phyloP scores from a whole-genome alignment of 2,113 vertebrate genomes.

The Oenanthe oenanthe region DNA sequence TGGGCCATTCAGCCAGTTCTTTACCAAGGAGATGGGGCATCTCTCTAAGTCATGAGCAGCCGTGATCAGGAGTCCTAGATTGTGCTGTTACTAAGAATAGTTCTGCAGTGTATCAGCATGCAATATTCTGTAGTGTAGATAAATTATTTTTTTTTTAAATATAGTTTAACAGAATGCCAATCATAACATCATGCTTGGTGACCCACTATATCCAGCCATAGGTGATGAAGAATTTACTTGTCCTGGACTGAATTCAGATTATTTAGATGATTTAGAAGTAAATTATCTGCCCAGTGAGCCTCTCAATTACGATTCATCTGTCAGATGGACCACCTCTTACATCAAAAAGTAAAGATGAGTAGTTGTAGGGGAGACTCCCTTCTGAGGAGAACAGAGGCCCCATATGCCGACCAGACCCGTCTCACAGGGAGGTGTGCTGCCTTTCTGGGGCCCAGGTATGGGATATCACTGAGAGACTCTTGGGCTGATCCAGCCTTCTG shows the following conservation, averaged over 20 bases:
- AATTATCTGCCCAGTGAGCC: too few relatives aligned
- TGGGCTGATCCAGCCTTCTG: too few relatives aligned
- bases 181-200: background rate
- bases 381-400: too few relatives aligned
- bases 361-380: too few relatives aligned
- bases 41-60: background rate
- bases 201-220: background rate
- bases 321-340: too few relatives aligned
- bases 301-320: too few relatives aligned
- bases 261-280: too few relatives aligned
- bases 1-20: background rate
- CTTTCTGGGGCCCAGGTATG: too few relatives aligned
- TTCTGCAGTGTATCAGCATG: background rate
- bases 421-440: too few relatives aligned
- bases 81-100: background rate
- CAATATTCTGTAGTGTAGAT: background rate
- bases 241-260: background rate
- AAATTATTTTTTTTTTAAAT: background rate
- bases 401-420: too few relatives aligned
- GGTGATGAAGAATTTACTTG: background rate
- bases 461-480: too few relatives aligned
- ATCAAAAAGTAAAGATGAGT: too few relatives aligned
- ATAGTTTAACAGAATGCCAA: background rate
- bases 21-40: background rate
- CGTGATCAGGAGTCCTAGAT: fast-evolving